A percentile compares a stretch with the other conserved stretches of the same genome.
phyloP scores from a whole-genome alignment of 2,113 vertebrate species.

The Chauna torquata region DNA sequence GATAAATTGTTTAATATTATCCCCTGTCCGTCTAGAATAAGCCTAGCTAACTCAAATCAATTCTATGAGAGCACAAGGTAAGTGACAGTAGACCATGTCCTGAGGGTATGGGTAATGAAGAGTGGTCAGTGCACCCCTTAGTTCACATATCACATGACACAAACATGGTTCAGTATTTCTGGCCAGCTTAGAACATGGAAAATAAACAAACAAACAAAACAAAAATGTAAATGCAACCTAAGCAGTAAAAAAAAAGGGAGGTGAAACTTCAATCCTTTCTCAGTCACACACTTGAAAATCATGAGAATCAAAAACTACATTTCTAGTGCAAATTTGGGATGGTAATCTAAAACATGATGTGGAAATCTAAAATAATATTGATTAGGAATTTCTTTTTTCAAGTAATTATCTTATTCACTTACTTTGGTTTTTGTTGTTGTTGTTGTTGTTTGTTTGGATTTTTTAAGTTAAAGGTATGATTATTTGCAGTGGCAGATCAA shows the following conservation, averaged over 20 bases:
- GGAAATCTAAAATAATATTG: neutral
- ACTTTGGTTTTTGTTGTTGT: neutral
- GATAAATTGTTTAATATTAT: neutral
- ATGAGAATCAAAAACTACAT: neutral
- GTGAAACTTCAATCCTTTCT: neutral
- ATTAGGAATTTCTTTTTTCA: neutral
- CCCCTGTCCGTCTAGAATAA: neutral
- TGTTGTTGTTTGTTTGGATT: rapidly evolving
- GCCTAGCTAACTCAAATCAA: neutral
- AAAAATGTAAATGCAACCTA: neutral
- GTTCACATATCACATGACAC: neutral
- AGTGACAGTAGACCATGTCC: neutral
- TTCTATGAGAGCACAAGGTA: neutral
- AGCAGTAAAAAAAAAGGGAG: neutral
- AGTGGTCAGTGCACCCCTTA: rapidly evolving
- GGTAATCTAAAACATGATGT: neutral
- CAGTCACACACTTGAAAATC: neutral
- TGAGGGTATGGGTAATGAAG: neutral
- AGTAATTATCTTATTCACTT: neutral
- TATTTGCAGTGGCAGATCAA: neutral
- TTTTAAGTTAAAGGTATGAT: neutral
- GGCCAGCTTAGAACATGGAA: neutral
- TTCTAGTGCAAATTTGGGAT: neutral
- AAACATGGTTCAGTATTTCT: neutral
- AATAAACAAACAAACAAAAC: neutral